Conservation (phyloP, 2,113 vertebrate species). For the Bombycilla garrulus region DNA sequence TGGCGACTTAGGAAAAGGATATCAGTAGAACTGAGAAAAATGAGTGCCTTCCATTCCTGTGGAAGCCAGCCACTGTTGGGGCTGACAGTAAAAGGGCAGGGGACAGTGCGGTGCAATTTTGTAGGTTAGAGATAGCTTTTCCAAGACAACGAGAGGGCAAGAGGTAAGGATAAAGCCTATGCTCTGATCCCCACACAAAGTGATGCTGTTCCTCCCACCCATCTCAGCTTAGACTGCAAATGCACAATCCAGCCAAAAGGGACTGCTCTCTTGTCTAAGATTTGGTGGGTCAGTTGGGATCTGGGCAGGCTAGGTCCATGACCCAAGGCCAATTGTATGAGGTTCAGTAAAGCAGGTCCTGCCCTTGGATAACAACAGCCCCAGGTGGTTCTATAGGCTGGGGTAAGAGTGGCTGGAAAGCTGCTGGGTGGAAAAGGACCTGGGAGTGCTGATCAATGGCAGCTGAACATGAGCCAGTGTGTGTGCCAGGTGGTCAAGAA, state of each 20-base stretch:
- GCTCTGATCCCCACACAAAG: rapidly evolving
- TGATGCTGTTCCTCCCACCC: background rate
- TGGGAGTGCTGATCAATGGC: background rate
- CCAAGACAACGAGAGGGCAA: background rate
- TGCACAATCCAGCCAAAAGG: background rate
- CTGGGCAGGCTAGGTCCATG: background rate
- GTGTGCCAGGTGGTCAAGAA: background rate
- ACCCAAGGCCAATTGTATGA: background rate
- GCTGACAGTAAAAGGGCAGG: background rate
- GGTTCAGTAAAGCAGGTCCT: background rate
- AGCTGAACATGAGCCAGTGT: background rate
- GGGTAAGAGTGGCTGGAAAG: background rate
- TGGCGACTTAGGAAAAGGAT: background rate
- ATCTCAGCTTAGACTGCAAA: background rate
- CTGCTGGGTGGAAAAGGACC: background rate
- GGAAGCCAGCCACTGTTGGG: rapidly evolving
- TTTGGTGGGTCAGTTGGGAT: background rate
- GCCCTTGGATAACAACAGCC: background rate
- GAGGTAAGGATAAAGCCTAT: background rate
- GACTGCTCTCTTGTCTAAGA: background rate
- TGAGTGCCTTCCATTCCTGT: rapidly evolving
- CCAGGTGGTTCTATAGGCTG: too few species aligned
- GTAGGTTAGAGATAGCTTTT: background rate
- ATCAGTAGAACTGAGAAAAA: background rate
- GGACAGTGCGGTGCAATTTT: background rate